Percentiles rank a stretch among this genome's conserved stretches.
These are phyloP conservation scores for Apamea sordens DNA, from an alignment of 2,888 invertebrate species.

Conservation along the genomic window DNA sequence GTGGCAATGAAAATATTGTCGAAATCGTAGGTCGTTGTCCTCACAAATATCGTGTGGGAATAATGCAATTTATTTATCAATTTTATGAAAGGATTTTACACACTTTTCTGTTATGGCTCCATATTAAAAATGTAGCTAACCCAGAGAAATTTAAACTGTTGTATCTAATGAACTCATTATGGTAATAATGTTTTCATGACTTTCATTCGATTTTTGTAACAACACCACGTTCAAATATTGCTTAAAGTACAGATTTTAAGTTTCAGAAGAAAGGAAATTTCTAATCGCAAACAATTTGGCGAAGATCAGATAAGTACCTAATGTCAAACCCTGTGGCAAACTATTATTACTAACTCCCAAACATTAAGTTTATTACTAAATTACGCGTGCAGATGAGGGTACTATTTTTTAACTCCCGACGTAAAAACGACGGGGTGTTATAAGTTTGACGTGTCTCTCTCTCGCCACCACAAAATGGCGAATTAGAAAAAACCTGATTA, in stretches of 20 bases:
- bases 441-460: too few species aligned
- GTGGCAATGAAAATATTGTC: conserved; percentile 68
- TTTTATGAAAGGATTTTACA: conserved; percentile 21
- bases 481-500: too few species aligned
- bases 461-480: too few species aligned
- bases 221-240: not conserved
- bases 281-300: not conserved
- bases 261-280: not conserved
- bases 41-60: conserved; percentile 19
- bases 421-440: too few species aligned
- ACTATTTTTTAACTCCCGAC: too few species aligned
- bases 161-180: not conserved
- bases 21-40: conserved; percentile 68
- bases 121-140: not conserved
- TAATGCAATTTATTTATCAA: conserved; percentile 39
- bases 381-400: not conserved
- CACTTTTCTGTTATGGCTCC: not conserved
- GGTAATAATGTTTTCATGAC: not conserved
- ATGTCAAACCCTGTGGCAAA: not conserved
- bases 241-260: not conserved
- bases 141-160: not conserved
- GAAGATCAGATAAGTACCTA: not conserved
- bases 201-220: not conserved
- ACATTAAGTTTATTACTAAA: not conserved
- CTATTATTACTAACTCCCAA: not conserved